Conservation (phyloP, 2,797 vertebrate species). For the Tragopan temminckii region DNA sequence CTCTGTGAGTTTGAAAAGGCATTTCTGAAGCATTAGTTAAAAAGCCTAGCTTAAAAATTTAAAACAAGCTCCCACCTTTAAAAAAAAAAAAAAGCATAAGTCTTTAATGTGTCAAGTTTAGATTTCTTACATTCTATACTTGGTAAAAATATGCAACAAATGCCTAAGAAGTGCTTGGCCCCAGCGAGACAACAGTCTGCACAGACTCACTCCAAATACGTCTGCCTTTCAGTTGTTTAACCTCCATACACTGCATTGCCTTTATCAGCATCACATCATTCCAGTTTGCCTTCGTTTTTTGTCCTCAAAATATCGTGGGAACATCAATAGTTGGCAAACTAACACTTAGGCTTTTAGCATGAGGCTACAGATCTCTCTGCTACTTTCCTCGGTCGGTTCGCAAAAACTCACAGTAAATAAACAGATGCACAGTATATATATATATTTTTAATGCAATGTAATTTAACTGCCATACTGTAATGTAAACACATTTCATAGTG, state of each 20-base stretch:
- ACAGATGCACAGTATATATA: background rate
- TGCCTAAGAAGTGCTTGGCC: constrained; percentile 7
- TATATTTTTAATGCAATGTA: background rate
- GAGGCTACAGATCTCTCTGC: constrained; percentile 3
- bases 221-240: constrained; percentile 41
- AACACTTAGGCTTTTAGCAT: constrained; percentile 27
- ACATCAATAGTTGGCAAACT: constrained; percentile 58
- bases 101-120: background rate
- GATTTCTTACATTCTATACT: constrained; percentile 18
- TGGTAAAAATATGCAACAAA: constrained; percentile 56
- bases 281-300: constrained; percentile 26
- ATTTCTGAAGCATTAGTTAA: background rate
- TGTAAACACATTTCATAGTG: constrained; percentile 24
- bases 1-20: background rate
- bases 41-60: background rate
- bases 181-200: constrained; percentile 24
- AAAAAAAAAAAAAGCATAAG: background rate
- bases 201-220: constrained; percentile 35
- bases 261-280: constrained; percentile 40
- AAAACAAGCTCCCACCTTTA: background rate
- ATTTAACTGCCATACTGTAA: constrained; percentile 11
- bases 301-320: constrained; percentile 55
- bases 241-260: constrained; percentile 15
- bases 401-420: constrained; percentile 53
- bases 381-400: constrained; percentile 14